Percentiles rank a stretch among this genome's conserved stretches.
Evolutionary conservation across 2,888 invertebrate genomes (phyloP).

Genomic region (Imbricaverruca yamaguchii): DNA sequence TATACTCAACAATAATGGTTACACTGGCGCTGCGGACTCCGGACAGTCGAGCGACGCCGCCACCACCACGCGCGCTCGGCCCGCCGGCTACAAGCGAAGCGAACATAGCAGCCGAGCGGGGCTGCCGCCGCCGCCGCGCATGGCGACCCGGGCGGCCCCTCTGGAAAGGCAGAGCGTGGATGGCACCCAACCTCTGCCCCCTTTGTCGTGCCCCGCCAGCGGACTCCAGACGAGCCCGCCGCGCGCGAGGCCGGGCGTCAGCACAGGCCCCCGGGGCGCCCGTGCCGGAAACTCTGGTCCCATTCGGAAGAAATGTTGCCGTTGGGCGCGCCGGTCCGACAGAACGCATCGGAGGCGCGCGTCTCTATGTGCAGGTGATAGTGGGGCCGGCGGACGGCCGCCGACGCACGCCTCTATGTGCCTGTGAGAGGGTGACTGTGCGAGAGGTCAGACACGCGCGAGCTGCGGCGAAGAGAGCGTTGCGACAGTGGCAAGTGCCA

Average conservation of each 20-base stretch:
- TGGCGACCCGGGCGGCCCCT: neutral
- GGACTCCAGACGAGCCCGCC: neutral
- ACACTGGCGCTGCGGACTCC: neutral
- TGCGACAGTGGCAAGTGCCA: neutral
- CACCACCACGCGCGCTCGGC: neutral
- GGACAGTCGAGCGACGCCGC: neutral
- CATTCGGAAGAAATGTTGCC: slow-evolving; percentile 15
- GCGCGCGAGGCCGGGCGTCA: neutral
- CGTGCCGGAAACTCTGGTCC: neutral
- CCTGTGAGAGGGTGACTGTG: neutral
- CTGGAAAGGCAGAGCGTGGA: neutral
- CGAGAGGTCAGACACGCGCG: neutral
- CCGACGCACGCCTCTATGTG: neutral
- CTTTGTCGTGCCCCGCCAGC: neutral
- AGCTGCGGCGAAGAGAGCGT: neutral
- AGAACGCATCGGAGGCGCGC: too few relatives aligned
- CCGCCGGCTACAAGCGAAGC: slow-evolving; percentile 4
- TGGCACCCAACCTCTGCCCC: neutral
- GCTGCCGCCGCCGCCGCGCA: neutral
- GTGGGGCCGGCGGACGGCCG: too few relatives aligned
- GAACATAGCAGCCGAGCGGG: neutral
- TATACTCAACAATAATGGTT: slow-evolving; percentile 21
- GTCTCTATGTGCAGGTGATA: too few relatives aligned
- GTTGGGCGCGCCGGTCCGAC: neutral
- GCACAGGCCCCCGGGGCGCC: neutral